These are phyloP conservation scores for Strigamia crassipes DNA, from an alignment of 2,888 invertebrate species.

Conservation along the genomic window DNA sequence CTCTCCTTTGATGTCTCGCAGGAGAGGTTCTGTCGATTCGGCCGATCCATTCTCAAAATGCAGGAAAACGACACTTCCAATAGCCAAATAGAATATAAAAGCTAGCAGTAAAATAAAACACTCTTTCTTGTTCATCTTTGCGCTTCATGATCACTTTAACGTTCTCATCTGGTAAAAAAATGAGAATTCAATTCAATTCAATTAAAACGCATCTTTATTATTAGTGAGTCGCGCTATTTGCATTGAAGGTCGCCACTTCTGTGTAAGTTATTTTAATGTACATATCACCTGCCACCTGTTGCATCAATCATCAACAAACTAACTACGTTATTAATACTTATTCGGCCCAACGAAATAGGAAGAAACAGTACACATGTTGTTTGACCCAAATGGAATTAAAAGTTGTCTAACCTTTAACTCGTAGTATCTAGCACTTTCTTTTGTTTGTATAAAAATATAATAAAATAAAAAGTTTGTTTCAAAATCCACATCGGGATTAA, in stretches of 20 bases:
- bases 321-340: background rate
- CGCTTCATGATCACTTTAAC: constrained; percentile 19
- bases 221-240: background rate
- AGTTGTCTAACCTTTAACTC: too few species aligned
- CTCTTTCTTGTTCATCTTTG: constrained; percentile 64
- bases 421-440: too few species aligned
- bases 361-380: background rate
- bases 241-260: background rate
- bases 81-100: constrained; percentile 75
- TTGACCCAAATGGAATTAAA: background rate
- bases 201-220: background rate
- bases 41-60: constrained; percentile 66
- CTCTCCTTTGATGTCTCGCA: constrained; percentile 1
- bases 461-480: too few species aligned
- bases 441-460: too few species aligned
- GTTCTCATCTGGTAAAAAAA: background rate
- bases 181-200: background rate
- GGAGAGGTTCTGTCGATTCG: background rate
- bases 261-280: background rate
- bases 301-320: background rate
- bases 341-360: background rate
- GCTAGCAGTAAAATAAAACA: constrained; percentile 75
- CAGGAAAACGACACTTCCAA: constrained; percentile 85
- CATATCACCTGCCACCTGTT: background rate
- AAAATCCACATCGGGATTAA: background rate